Evolutionary conservation across 2,888 invertebrate genomes (phyloP).

Genomic region (Xylota segnis): DNA sequence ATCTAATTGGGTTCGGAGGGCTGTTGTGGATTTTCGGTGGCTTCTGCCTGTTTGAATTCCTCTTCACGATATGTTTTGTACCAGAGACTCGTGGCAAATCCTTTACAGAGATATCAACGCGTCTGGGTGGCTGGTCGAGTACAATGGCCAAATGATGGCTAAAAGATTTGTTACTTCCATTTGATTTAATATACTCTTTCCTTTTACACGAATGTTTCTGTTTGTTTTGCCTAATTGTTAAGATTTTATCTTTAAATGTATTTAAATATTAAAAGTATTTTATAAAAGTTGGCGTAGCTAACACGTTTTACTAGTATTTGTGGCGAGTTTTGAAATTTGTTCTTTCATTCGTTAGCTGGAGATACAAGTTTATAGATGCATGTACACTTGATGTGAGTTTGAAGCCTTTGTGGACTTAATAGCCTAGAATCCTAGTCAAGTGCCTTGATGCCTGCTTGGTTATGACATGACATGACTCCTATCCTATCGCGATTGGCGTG

Average conservation of each 20-base stretch:
- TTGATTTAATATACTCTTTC: constrained; percentile 15
- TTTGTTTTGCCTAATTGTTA: background rate
- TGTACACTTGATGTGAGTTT: too few relatives aligned
- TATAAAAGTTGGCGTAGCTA: background rate
- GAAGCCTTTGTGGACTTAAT: too few relatives aligned
- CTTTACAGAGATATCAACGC: constrained; percentile 77
- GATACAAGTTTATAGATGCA: too few relatives aligned
- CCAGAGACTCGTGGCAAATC: constrained; percentile 81
- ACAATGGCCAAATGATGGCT: constrained; percentile 10
- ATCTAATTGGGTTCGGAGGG: constrained; percentile 76
- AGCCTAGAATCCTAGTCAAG: too few relatives aligned
- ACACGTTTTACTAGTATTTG: too few relatives aligned
- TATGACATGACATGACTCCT: too few relatives aligned
- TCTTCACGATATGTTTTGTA: constrained; percentile 79
- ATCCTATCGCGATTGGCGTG: too few relatives aligned
- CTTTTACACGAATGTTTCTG: background rate
- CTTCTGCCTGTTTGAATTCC: constrained; percentile 79
- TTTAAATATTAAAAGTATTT: background rate
- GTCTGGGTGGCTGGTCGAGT: constrained; percentile 28
- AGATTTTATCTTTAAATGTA: background rate
- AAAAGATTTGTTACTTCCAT: background rate
- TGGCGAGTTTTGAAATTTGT: too few relatives aligned
- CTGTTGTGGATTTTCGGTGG: constrained; percentile 80
- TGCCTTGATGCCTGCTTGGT: too few relatives aligned
- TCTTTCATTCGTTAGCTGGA: too few relatives aligned